Conservation (phyloP, 2,113 vertebrate species). For the Pleuronectes platessa region DNA sequence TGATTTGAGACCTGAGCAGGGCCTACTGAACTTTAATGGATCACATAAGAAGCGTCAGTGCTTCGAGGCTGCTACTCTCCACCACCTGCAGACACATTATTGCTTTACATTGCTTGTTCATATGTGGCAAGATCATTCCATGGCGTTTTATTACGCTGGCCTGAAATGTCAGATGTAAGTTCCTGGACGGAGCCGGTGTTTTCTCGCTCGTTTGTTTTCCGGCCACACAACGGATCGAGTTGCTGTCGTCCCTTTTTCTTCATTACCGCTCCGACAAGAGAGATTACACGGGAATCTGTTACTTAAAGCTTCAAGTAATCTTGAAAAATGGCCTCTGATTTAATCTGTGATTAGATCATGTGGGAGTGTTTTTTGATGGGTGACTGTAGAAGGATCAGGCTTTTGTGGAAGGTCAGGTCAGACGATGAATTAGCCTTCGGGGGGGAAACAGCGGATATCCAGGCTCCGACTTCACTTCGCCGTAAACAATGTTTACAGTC, state of each 20-base stretch:
- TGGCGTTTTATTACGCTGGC: slow-evolving; percentile 4
- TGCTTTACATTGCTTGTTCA: not conserved
- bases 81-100: slow-evolving; percentile 39
- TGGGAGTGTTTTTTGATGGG: slow-evolving; percentile 12
- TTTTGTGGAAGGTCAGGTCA: not conserved
- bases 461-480: too few relatives aligned
- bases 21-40: slow-evolving; percentile 63
- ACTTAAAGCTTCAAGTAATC: slow-evolving; percentile 2
- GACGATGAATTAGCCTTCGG: too few relatives aligned
- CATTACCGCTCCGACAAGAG: not conserved
- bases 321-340: slow-evolving; percentile 30
- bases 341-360: slow-evolving; percentile 24
- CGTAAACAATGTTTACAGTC: too few relatives aligned
- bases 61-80: slow-evolving; percentile 41
- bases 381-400: not conserved
- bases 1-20: slow-evolving; percentile 65
- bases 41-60: slow-evolving; percentile 54
- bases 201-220: slow-evolving; percentile 16
- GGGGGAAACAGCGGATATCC: too few relatives aligned
- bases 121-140: not conserved
- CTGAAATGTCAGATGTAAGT: not conserved
- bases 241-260: not conserved
- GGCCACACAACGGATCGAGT: not conserved
- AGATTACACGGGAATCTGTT: slow-evolving; percentile 8
- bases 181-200: not conserved